These are phyloP conservation scores for Chelonus insularis DNA, from an alignment of 1,140 invertebrate genomes.

Conservation along the genomic window DNA sequence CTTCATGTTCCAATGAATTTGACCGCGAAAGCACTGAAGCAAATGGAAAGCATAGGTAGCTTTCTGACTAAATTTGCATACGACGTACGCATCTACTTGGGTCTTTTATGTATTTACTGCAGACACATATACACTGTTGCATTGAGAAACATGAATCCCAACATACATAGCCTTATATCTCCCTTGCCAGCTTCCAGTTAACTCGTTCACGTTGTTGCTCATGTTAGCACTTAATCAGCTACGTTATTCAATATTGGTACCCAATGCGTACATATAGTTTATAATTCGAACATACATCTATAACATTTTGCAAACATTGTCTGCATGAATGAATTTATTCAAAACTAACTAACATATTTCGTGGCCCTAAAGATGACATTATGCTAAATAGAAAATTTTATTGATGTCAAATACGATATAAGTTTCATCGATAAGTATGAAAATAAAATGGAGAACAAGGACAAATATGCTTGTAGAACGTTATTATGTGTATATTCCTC, in stretches of 20 bases:
- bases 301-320: background rate
- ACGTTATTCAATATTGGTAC: slow-evolving; percentile 30
- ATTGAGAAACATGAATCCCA: slow-evolving; percentile 1
- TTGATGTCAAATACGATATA: too few relatives aligned
- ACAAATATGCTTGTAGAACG: too few relatives aligned
- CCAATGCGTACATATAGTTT: background rate
- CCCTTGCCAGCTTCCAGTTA: background rate
- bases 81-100: background rate
- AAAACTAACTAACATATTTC: background rate
- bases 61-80: slow-evolving; percentile 18
- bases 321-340: background rate
- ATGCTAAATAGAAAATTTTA: too few relatives aligned
- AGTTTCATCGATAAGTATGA: too few relatives aligned
- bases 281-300: background rate
- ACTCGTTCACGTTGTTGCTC: background rate
- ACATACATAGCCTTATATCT: background rate
- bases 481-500: too few relatives aligned
- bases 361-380: too few relatives aligned
- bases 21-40: slow-evolving; percentile 22
- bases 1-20: slow-evolving; percentile 23
- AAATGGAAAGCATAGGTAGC: slow-evolving; percentile 2
- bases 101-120: background rate
- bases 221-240: slow-evolving; percentile 33
- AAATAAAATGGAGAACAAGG: too few relatives aligned
- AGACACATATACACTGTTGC: background rate